phyloP scores from a whole-genome alignment of 2,113 vertebrate species.

The Oryzias curvinotus region DNA sequence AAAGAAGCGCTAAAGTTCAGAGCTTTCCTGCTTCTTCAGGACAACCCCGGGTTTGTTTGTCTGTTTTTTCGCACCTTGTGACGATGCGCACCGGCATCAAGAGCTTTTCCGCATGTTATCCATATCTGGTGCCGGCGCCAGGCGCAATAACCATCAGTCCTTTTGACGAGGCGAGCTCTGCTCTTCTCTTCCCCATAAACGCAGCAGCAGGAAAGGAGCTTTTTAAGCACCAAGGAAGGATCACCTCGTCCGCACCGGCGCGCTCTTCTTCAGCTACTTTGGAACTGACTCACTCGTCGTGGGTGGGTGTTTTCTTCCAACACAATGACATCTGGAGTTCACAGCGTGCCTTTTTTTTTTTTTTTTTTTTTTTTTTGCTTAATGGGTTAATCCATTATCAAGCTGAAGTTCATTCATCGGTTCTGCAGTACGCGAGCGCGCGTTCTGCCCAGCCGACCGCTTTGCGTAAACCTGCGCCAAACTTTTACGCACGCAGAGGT shows the following conservation, averaged over 20 bases:
- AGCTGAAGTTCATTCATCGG: constrained; percentile 59
- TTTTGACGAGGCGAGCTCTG: constrained; percentile 35
- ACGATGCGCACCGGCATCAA: constrained; percentile 61
- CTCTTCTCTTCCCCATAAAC: constrained; percentile 52
- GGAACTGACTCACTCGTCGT: constrained; percentile 61
- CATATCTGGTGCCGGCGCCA: constrained; percentile 55
- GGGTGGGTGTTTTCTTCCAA: constrained; percentile 60
- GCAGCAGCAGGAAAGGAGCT: constrained; percentile 6
- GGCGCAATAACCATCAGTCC: constrained; percentile 46
- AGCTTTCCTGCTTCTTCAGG: not conserved
- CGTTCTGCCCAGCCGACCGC: constrained; percentile 46
- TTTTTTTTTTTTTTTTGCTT: constrained; percentile 13
- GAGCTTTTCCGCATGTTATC: constrained; percentile 47
- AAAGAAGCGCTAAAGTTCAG: not conserved
- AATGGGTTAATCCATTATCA: constrained; percentile 64
- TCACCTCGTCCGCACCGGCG: constrained; percentile 68
- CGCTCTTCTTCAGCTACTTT: constrained; percentile 59
- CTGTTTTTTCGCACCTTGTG: constrained; percentile 49
- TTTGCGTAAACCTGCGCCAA: constrained; percentile 6
- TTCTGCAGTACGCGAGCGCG: constrained; percentile 7
- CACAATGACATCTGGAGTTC: constrained; percentile 70
- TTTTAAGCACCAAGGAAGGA: constrained; percentile 55
- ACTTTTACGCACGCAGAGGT: constrained; percentile 64
- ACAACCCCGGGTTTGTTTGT: not conserved
- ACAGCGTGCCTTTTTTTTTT: constrained; percentile 7